Evolutionary conservation across 2,888 invertebrate genomes (phyloP), one percentile per base, ranked within the genome.

Genomic region (Ariolimax columbianus): DNA sequence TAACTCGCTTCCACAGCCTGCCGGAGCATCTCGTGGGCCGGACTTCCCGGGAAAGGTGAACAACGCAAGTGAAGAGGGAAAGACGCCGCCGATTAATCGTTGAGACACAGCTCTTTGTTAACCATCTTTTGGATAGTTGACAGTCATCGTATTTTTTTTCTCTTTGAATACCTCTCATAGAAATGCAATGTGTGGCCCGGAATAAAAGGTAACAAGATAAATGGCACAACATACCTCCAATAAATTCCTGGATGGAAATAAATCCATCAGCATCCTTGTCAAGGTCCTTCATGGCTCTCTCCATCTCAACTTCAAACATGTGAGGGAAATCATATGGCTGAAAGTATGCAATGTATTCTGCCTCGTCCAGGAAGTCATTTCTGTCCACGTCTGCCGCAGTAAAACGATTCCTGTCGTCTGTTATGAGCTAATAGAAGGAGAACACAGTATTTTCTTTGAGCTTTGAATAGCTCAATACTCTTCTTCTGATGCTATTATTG

Each of bases 281-380:
- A 94, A 97, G 97, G 88, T 98, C 97, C 2, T 96, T 95, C 91
- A 99, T 95, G 0, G 97, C 97, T 77, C 90, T 87, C 38, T 91
- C 88, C 80, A 93, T 83, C 86, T 94, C 93, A 63, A 91, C 89
- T 72, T 91, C 90, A 88, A 94, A 93, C 99, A 99, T 99, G 92
- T 96, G 95, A 51, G 96, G 96, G 94, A 97, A 97, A 94, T 99
- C 98, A 94, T 98, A 98, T 0, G 99, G 99, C 94, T 97, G 98
- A 75, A 97, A 96, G 94, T 99, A 99, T 38, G 97, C 96, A 89
- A 97, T 95, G 95, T 97, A 98, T 94, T 99, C 99, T 1, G 96
- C 95, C 1, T 95, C 91, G 91, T 96, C 96, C 80, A 99, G 95
- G 55, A 95, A 94, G 0, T 96, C 97, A 94, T 99, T 98, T 33